Percentiles rank a stretch among this genome's conserved stretches.
Conservation (phyloP, 1,140 invertebrate genomes). For the Amphibalanus amphitrite region DNA sequence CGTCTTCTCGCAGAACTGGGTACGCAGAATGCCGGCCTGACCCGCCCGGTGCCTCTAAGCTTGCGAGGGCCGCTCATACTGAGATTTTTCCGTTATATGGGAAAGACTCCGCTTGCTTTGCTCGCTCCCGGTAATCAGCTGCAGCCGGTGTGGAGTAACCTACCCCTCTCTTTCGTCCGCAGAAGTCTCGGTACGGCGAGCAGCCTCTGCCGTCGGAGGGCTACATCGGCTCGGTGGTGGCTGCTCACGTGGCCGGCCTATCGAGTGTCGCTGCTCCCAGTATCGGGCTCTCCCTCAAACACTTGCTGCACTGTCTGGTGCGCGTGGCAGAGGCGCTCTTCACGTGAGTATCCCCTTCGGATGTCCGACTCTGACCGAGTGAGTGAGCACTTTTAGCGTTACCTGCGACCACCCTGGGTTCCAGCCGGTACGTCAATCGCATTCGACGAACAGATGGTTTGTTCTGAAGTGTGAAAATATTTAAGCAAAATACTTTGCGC, state of each 20-base stretch:
- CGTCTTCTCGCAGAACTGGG: conserved; percentile 28
- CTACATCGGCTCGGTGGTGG: conserved; percentile 42
- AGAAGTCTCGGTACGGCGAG: conserved; percentile 48
- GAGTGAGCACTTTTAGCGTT: too few species aligned
- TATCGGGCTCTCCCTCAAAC: conserved; percentile 47
- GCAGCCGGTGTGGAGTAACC: conserved; percentile 9
- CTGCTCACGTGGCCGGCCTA: conserved; percentile 31
- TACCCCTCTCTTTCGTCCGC: conserved; percentile 18
- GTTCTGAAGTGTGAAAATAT: too few species aligned
- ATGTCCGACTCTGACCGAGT: too few species aligned
- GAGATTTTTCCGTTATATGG: too few species aligned
- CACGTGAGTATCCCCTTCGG: neutral
- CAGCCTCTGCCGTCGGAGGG: conserved; percentile 68
- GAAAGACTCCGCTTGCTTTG: too few species aligned
- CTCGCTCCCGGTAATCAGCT: neutral
- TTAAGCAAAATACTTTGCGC: too few species aligned
- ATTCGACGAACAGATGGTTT: too few species aligned
- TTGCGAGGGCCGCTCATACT: too few species aligned
- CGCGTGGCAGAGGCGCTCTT: conserved; percentile 28
- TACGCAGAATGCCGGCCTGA: conserved; percentile 12
- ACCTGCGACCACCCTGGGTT: too few species aligned
- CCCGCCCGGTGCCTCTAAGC: too few species aligned
- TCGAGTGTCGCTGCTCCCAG: conserved; percentile 38
- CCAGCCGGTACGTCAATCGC: too few species aligned
- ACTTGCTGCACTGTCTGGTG: conserved; percentile 43